Percentiles rank a stretch among this genome's conserved stretches.
phyloP scores from a whole-genome alignment of 1,140 invertebrate genomes.

The Cyrtorhinus lividipennis region DNA sequence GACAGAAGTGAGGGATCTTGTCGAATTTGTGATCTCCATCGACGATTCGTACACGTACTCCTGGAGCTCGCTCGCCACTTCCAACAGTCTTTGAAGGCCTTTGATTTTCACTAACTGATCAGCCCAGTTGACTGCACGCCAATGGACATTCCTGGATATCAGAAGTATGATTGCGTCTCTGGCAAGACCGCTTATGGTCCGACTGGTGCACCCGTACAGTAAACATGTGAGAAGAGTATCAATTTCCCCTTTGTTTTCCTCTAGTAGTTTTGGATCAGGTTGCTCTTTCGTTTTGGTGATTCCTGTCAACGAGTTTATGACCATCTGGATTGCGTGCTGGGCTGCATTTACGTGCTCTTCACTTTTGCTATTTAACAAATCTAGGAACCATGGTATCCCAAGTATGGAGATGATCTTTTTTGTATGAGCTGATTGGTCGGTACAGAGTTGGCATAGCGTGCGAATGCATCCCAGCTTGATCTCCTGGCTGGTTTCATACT shows the following conservation, averaged over 20 bases:
- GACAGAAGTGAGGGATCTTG: conserved; percentile 73
- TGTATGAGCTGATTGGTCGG: conserved; percentile 45
- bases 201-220: conserved; percentile 60
- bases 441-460: conserved; percentile 61
- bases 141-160: conserved; percentile 80
- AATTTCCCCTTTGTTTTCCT: conserved; percentile 62
- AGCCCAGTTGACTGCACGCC: conserved; percentile 70
- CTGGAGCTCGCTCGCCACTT: conserved; percentile 77
- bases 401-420: conserved; percentile 49
- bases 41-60: conserved; percentile 82
- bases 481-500: conserved; percentile 57
- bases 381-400: conserved; percentile 72
- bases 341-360: conserved; percentile 59
- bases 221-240: conserved; percentile 67
- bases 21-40: conserved; percentile 75
- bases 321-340: conserved; percentile 60
- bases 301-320: conserved; percentile 66
- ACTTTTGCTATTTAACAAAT: conserved; percentile 58
- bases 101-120: conserved; percentile 68
- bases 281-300: conserved; percentile 46
- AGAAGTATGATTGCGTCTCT: conserved; percentile 84
- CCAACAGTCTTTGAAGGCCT: conserved; percentile 64
- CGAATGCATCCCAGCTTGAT: conserved; percentile 44
- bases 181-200: conserved; percentile 62
- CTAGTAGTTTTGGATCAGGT: conserved; percentile 50